Evolutionary conservation across 2,888 invertebrate species (phyloP).

Genomic region (Mactromeris polynyma): DNA sequence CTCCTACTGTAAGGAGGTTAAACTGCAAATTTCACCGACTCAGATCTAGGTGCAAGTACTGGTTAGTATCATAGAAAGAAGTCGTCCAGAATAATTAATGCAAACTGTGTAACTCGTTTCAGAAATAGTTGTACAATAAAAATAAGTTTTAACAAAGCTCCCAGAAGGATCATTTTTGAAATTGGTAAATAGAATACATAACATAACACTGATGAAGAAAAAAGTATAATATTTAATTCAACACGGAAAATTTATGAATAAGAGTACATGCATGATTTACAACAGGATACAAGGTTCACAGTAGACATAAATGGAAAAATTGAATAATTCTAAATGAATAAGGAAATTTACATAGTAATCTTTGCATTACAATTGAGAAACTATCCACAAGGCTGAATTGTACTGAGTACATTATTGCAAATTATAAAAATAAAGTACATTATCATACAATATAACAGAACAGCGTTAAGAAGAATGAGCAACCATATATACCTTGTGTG

Average conservation of each 20-base stretch:
- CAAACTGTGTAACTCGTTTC: too few species aligned
- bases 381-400: slow-evolving; percentile 48
- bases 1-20: too few species aligned
- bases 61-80: too few species aligned
- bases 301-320: slow-evolving; percentile 60
- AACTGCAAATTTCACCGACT: too few species aligned
- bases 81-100: too few species aligned
- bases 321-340: slow-evolving; percentile 53
- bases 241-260: slow-evolving; percentile 69
- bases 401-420: slow-evolving; percentile 56
- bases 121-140: too few species aligned
- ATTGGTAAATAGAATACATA: slow-evolving; percentile 12
- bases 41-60: too few species aligned
- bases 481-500: slow-evolving; percentile 10
- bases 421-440: slow-evolving; percentile 50
- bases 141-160: too few species aligned
- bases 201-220: slow-evolving; percentile 55
- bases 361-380: slow-evolving; percentile 53
- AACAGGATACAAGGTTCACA: slow-evolving; percentile 58
- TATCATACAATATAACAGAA: slow-evolving; percentile 17
- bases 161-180: background rate
- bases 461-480: background rate
- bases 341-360: slow-evolving; percentile 52
- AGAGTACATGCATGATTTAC: slow-evolving; percentile 67
- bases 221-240: slow-evolving; percentile 69